These are phyloP conservation scores for Himantopus leucocephalus DNA, from an alignment of 2,113 vertebrate genomes.

Conservation along the genomic window DNA sequence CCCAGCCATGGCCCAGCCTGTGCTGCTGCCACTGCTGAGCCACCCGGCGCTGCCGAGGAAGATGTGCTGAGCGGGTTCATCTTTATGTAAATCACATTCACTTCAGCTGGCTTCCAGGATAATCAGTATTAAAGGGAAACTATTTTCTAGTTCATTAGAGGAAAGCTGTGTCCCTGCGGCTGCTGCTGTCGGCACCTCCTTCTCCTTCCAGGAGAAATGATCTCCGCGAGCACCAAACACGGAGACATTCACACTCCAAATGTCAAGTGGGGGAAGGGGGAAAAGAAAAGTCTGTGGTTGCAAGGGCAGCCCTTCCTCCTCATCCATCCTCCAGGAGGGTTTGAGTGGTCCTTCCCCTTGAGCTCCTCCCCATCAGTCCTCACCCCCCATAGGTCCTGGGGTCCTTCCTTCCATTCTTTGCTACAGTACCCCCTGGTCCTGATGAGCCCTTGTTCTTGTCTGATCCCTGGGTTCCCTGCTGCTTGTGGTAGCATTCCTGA, in stretches of 20 bases:
- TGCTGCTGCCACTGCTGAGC: neutral
- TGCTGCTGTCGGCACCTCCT: slow-evolving; percentile 33
- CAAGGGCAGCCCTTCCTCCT: neutral
- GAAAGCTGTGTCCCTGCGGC: slow-evolving; percentile 42
- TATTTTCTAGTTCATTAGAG: slow-evolving; percentile 71
- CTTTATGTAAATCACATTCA: slow-evolving; percentile 61
- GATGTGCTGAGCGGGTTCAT: neutral
- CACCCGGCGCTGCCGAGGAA: neutral
- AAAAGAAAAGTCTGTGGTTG: neutral
- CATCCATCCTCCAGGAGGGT: neutral
- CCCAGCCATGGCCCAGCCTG: neutral
- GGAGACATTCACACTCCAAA: neutral
- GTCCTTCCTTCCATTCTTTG: neutral
- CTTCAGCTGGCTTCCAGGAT: slow-evolving; percentile 58
- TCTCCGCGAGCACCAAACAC: neutral
- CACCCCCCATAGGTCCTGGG: neutral
- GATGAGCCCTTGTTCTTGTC: no score
- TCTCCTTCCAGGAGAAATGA: slow-evolving; percentile 19
- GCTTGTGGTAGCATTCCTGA: neutral
- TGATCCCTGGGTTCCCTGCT: neutral
- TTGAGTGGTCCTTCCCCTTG: neutral
- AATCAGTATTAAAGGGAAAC: slow-evolving; percentile 68
- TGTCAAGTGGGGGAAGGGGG: neutral
- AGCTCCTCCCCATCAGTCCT: neutral
- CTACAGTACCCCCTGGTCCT: neutral